These are phyloP conservation scores for Limnothrissa miodon DNA, from an alignment of 2,113 vertebrate species.

Conservation along the genomic window DNA sequence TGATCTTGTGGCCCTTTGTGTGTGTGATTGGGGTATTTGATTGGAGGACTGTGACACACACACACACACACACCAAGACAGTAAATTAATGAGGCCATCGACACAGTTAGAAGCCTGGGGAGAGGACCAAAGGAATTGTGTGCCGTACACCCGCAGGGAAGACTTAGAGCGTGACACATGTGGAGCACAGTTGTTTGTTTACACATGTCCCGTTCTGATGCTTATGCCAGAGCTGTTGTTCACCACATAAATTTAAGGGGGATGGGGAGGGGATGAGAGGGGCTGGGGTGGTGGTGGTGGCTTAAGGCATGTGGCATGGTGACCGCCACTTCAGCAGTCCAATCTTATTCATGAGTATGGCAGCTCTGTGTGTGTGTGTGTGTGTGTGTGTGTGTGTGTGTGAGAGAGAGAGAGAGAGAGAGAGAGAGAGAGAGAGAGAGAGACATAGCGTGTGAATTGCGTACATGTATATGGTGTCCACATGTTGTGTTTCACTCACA, in stretches of 20 bases:
- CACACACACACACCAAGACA: not conserved
- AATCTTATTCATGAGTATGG: constrained; percentile 16
- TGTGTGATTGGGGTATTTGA: constrained; percentile 28
- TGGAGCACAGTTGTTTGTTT: constrained; percentile 66
- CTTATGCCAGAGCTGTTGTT: constrained; percentile 16
- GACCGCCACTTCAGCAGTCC: too few relatives aligned
- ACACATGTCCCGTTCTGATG: constrained; percentile 42
- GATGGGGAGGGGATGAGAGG: constrained; percentile 5
- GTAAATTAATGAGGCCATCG: not conserved
- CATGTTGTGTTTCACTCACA: not conserved
- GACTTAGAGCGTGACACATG: constrained; percentile 43
- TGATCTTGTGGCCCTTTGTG: constrained; percentile 46
- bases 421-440: too few relatives aligned
- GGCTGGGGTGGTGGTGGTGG: constrained; percentile 2
- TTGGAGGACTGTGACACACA: not conserved
- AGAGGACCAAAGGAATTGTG: constrained; percentile 46
- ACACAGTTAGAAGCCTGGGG: constrained; percentile 45
- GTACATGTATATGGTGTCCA: not conserved
- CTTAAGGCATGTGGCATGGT: too few relatives aligned
- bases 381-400: not conserved
- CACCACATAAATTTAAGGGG: constrained; percentile 29
- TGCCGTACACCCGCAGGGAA: constrained; percentile 34
- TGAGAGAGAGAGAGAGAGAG: too few relatives aligned
- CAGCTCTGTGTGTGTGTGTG: constrained; percentile 39
- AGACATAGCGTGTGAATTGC: not conserved